These are phyloP conservation scores for Centropristis striata DNA, from an alignment of 2,113 vertebrate species.

Conservation along the genomic window DNA sequence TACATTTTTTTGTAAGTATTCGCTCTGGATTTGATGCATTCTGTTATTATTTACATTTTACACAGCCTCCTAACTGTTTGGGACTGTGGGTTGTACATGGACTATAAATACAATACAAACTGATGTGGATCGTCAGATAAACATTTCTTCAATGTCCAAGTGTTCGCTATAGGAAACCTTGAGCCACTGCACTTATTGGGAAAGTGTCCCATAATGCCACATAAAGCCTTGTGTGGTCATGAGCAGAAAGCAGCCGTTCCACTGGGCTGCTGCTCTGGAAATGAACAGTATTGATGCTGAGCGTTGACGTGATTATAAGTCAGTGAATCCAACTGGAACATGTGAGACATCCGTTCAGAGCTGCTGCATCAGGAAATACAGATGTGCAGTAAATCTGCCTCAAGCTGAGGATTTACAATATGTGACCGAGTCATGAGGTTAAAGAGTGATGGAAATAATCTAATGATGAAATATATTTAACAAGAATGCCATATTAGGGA, in stretches of 20 bases:
- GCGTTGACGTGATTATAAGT: conserved; percentile 39
- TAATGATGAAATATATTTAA: conserved; percentile 13
- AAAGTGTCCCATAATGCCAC: conserved; percentile 32
- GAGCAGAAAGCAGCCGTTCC: conserved; percentile 39
- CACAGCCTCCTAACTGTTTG: too few relatives aligned
- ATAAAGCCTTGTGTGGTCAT: conserved; percentile 32
- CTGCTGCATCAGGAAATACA: conserved; percentile 48
- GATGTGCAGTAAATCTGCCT: conserved; percentile 38
- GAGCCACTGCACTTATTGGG: conserved; percentile 15
- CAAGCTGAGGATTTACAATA: conserved; percentile 17
- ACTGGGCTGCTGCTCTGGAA: conserved; percentile 40
- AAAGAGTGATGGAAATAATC: conserved; percentile 10
- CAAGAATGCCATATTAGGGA: neutral
- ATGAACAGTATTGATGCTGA: conserved; percentile 46
- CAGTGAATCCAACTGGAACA: conserved; percentile 56
- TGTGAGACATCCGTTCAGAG: conserved; percentile 40
- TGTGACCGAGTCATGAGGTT: neutral
- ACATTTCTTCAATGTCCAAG: neutral
- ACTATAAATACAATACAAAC: too few relatives aligned
- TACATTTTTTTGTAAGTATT: too few relatives aligned
- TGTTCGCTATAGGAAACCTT: neutral
- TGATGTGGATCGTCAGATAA: neutral
- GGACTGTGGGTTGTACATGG: too few relatives aligned
- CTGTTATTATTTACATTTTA: too few relatives aligned
- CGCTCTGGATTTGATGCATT: too few relatives aligned